phyloP scores from a whole-genome alignment of 2,888 invertebrate genomes.

The Hyppa rectilinea region DNA sequence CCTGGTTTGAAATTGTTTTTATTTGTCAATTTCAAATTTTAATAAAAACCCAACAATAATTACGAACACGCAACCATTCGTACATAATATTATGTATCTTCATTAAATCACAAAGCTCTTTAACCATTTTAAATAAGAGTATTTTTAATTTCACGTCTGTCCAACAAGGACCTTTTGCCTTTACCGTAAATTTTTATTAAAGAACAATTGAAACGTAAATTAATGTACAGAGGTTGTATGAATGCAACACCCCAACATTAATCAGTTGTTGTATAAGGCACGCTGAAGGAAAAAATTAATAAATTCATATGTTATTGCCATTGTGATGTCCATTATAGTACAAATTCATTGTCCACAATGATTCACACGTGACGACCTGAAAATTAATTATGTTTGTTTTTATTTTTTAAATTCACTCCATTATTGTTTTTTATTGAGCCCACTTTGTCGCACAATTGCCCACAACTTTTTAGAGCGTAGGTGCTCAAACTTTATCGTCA shows the following conservation, averaged over 20 bases:
- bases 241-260: conserved; percentile 70
- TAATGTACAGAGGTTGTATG: conserved; percentile 64
- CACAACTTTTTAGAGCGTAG: conserved; percentile 38
- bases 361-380: conserved; percentile 68
- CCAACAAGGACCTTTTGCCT: conserved; percentile 25
- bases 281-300: conserved; percentile 73
- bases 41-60: not conserved
- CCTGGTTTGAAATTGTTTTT: not conserved
- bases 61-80: too few species aligned
- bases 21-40: not conserved
- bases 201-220: conserved; percentile 69
- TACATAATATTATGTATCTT: too few species aligned
- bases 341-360: conserved; percentile 67
- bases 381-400: conserved; percentile 55
- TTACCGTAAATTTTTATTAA: conserved; percentile 44
- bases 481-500: conserved; percentile 24
- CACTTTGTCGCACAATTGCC: conserved; percentile 7
- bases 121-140: conserved; percentile 31
- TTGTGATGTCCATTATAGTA: conserved; percentile 73
- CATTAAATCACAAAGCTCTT: not conserved
- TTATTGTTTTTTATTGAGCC: not conserved
- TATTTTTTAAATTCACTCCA: conserved; percentile 19
- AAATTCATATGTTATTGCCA: conserved; percentile 73
- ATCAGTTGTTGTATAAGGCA: conserved; percentile 74
- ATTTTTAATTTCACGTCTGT: conserved; percentile 23